Percentiles rank a stretch among this genome's conserved stretches.
Conservation (phyloP, 2,797 vertebrate genomes). For the Masticophis lateralis region DNA sequence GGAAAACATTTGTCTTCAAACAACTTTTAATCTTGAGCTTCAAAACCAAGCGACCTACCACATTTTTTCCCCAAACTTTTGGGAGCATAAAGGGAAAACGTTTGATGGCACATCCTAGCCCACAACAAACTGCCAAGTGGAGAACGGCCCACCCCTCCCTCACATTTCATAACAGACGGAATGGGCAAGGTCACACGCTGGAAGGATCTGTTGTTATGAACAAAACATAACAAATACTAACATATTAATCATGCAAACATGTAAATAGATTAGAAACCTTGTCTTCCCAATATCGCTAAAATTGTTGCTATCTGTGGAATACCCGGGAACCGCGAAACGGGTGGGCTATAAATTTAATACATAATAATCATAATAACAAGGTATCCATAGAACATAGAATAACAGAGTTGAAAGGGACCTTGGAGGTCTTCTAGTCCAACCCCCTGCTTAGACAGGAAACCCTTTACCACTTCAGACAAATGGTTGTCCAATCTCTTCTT, state of each 20-base stretch:
- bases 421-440: neutral
- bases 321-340: neutral
- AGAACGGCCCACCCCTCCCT: neutral
- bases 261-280: neutral
- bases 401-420: neutral
- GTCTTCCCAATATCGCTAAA: neutral
- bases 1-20: constrained; percentile 72
- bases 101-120: constrained; percentile 13
- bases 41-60: constrained; percentile 54
- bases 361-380: neutral
- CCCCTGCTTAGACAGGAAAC: neutral
- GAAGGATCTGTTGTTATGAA: fast-evolving
- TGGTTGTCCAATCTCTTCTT: no score
- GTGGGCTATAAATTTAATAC: neutral
- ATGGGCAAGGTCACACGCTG: constrained; percentile 39
- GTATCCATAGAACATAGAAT: neutral
- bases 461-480: no score
- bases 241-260: neutral
- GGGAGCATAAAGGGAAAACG: constrained; percentile 18
- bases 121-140: constrained; percentile 29
- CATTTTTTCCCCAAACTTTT: constrained; percentile 39
- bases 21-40: constrained; percentile 67
- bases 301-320: neutral
- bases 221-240: neutral
- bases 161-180: constrained; percentile 17